Evolutionary conservation across 2,888 invertebrate genomes (phyloP).

Genomic region (Empis stercorea): DNA sequence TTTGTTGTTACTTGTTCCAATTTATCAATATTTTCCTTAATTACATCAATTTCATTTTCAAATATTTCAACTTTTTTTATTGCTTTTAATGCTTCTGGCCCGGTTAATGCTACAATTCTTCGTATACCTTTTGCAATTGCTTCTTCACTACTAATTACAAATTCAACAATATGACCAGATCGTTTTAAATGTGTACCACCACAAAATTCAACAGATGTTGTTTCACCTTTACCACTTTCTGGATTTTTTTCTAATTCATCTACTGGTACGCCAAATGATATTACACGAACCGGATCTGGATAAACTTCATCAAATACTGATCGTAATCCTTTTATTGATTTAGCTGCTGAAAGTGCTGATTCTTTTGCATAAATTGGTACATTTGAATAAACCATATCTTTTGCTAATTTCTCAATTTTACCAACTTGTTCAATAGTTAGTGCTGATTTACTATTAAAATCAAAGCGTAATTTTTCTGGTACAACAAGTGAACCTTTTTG

Average conservation of each 20-base stretch:
- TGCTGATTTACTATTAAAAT: conserved; percentile 90
- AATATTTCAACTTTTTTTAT: conserved; percentile 64
- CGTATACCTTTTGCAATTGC: conserved; percentile 98
- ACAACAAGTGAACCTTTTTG: conserved; percentile 96
- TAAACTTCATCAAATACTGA: conserved; percentile 99
- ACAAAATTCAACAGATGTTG: conserved; percentile 96
- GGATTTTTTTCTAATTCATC: conserved; percentile 82
- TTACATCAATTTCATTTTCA: conserved; percentile 56
- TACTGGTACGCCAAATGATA: conserved; percentile 87
- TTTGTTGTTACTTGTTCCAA: conserved; percentile 49
- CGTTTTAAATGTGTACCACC: conserved; percentile 93
- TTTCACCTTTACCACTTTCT: conserved; percentile 57
- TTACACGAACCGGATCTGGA: conserved; percentile 89
- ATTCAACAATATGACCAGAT: conserved; percentile 87
- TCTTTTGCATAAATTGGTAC: conserved; percentile 79
- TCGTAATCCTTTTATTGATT: conserved; percentile 80
- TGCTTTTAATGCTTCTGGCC: conserved; percentile 83
- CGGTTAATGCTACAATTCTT: conserved; percentile 92
- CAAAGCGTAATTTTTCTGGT: conserved; percentile 91
- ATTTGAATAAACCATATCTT: conserved; percentile 61
- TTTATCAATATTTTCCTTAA: conserved; percentile 47
- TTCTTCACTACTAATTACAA: conserved; percentile 94
- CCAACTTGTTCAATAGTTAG: conserved; percentile 81
- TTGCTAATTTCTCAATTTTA: conserved; percentile 67
- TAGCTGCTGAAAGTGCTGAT: conserved; percentile 69